Base-by-base conservation (phyloP, 2,113 vertebrate species). In the Bujurquina vittata region DNA sequence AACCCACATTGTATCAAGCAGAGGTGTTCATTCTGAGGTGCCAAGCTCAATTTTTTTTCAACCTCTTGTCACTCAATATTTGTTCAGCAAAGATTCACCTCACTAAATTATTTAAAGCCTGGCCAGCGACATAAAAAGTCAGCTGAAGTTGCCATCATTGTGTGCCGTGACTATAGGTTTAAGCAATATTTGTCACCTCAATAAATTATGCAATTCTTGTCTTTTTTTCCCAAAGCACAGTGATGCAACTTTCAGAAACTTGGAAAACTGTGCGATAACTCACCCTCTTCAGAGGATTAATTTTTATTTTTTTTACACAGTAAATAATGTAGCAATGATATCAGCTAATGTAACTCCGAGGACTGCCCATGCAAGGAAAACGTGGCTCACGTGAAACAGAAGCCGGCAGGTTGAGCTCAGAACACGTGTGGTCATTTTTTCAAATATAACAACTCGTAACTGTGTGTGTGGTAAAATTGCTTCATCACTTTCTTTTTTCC, bases 241-340 rank as follows among this genome's bases (percentile, higher is more conserved):
- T 89, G 88, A 87, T 82, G 87, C 78, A 89, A 91, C 75, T 56
- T 20, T 65, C 35, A 75, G 89, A 22, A 91, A 79, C 11, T 31
- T n/a, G 5, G 55, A 20, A 81, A 59, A 58, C 61, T 75, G n/a
- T 26, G n/a, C 58, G 0, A 77, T 52, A 69, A 52, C 43, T 69
- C 10, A 35, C 46, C 46, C 23, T 80, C 78, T 81, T 57, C 40
- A 77, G 55, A 37, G 49, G 23, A 43, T 77, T 73, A 77, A 69
- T 37, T 3, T 37, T 37, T 5, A 7, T 33, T 11, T 31, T 65
- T 46, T 74, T 56, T 35, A 80, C 83, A 49, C 63, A 49, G 22
- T 69, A 23, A 86, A 88, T 83, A 77, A 85, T 80, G 23, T 2
- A 83, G 14, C 9, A 23, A 56, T 31, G 10, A 57, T 78, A 69